phyloP scores from a whole-genome alignment of 2,888 invertebrate species.

The Heliconius ismenius region DNA sequence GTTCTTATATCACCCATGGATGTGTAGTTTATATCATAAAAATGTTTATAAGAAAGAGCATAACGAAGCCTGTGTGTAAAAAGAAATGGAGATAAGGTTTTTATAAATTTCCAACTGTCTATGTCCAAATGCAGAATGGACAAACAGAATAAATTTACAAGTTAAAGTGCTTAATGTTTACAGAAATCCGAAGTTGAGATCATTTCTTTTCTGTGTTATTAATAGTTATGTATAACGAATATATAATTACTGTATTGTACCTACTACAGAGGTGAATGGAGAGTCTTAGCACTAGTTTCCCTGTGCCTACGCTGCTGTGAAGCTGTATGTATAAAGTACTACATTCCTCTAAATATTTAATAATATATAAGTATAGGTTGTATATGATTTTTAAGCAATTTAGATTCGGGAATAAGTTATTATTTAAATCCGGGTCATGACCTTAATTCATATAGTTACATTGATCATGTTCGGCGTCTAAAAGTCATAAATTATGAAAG shows the following conservation, averaged over 20 bases:
- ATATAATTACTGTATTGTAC: no score
- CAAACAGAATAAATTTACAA: neutral
- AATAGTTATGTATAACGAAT: no score
- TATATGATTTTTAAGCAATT: neutral
- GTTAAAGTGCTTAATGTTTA: neutral
- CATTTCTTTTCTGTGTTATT: neutral
- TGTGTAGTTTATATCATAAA: no score
- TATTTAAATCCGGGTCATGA: neutral
- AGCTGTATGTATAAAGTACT: no score
- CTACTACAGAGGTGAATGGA: no score
- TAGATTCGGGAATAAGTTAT: neutral
- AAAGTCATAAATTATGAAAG: neutral
- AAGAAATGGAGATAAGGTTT: neutral
- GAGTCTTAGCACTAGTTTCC: no score
- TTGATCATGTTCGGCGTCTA: neutral
- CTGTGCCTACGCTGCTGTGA: no score
- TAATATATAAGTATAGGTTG: no score
- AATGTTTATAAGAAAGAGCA: no score
- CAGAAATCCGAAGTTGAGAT: neutral
- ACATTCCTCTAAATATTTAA: no score
- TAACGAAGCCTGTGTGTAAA: neutral
- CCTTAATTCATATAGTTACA: constrained; percentile 13
- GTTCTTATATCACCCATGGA: no score
- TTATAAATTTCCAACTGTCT: neutral
- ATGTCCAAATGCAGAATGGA: neutral